phyloP scores from a whole-genome alignment of 2,888 invertebrate genomes.

The Microplitis manilae region DNA sequence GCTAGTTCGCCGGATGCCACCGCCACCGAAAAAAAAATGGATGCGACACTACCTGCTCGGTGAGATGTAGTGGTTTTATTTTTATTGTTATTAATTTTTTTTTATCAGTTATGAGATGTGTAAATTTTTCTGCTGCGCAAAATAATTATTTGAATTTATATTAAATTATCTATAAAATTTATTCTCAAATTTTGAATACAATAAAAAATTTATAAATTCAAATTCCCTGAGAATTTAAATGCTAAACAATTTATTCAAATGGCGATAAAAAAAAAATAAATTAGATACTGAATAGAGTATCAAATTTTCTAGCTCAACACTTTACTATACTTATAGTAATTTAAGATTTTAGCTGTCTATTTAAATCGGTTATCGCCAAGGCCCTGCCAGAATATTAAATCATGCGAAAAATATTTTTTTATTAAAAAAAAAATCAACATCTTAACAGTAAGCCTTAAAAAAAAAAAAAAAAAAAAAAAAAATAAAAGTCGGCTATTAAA shows the following conservation, averaged over 20 bases:
- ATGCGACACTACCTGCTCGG: slow-evolving; percentile 79
- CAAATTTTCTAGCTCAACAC: background rate
- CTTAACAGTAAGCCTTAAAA: background rate
- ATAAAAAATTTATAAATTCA: background rate
- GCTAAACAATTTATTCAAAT: background rate
- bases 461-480: background rate
- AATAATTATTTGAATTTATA: background rate
- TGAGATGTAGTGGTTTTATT: slow-evolving; percentile 57
- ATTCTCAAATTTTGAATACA: background rate
- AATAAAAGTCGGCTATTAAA: background rate
- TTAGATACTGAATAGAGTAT: background rate
- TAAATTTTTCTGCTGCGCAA: background rate
- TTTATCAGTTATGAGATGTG: background rate
- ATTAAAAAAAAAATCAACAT: too few relatives aligned
- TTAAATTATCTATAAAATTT: too few relatives aligned
- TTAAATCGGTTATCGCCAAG: background rate
- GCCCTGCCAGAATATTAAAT: background rate
- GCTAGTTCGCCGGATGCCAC: slow-evolving; percentile 70
- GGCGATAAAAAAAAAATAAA: background rate
- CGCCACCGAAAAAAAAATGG: slow-evolving; percentile 83
- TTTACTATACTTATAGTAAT: background rate
- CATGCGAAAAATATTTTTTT: background rate
- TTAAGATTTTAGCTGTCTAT: background rate
- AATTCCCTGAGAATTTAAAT: background rate
- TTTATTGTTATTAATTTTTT: background rate